These are phyloP conservation scores for Drosophila eugracilis DNA, from an alignment of 1,140 invertebrate genomes.

Conservation along the genomic window DNA sequence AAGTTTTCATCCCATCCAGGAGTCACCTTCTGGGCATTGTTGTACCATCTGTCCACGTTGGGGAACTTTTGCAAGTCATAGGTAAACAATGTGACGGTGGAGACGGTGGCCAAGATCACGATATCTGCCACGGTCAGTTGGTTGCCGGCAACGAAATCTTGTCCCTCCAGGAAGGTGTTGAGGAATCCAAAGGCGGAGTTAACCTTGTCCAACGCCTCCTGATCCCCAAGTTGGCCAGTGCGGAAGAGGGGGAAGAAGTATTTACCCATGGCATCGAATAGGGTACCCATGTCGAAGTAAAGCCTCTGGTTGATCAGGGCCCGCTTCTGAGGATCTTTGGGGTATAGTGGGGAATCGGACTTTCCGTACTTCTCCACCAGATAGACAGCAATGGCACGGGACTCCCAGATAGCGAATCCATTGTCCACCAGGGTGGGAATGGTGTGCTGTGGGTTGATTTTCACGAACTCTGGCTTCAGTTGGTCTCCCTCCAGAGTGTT, in stretches of 20 bases:
- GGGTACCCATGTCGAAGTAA: conserved; percentile 89
- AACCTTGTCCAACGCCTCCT: conserved; percentile 88
- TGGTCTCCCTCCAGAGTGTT: conserved; percentile 88
- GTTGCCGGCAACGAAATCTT: conserved; percentile 88
- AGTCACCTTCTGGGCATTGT: conserved; percentile 88
- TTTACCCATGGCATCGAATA: conserved; percentile 87
- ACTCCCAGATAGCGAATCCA: conserved; percentile 88
- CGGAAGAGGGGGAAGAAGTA: conserved; percentile 89
- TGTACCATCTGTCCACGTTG: conserved; percentile 90
- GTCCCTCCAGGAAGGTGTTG: conserved; percentile 88
- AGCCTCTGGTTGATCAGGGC: conserved; percentile 90
- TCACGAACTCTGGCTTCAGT: conserved; percentile 89
- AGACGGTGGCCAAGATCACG: conserved; percentile 87
- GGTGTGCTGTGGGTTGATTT: conserved; percentile 87
- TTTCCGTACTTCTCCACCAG: conserved; percentile 88
- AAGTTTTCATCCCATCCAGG: conserved; percentile 85
- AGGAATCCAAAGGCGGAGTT: conserved; percentile 88
- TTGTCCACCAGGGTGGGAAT: conserved; percentile 89
- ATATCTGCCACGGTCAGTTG: conserved; percentile 91
- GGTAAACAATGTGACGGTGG: conserved; percentile 87
- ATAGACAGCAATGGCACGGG: conserved; percentile 90
- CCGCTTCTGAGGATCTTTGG: conserved; percentile 87
- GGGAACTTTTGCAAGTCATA: conserved; percentile 89
- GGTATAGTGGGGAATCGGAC: conserved; percentile 87
- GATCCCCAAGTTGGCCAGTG: conserved; percentile 86